Base-by-base conservation (phyloP, 1,140 invertebrate species). In the Teleogryllus occipitalis region DNA sequence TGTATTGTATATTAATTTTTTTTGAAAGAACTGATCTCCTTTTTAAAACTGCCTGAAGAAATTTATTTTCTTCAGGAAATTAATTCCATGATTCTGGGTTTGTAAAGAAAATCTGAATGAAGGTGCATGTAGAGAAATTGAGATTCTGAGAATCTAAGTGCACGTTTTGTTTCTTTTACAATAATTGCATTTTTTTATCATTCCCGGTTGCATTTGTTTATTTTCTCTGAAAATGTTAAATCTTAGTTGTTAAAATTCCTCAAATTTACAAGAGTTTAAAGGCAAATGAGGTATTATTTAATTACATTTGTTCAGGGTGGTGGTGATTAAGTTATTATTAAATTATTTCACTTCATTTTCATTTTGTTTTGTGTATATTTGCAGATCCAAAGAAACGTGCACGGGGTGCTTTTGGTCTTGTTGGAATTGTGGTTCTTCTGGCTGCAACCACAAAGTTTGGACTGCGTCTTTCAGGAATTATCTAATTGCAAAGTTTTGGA, bases 331-430 rank as follows among this genome's bases (percentile, higher is more conserved):
- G 7, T 27, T 74, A 8, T 18, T 74, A 21, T 7, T 8, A 27
- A 18, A n/a, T 74, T 74, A 8, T 15, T 7, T 6, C 18, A 27
- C n/a, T 21, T 8, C 12, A 15, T n/a, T 74, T 80, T 8, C 49
- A 79, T 7, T 80, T 18, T 8, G 76, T 46, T 76, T 74, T 75
- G 21, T 76, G n/a, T 79, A 21, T 48, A 78, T 47, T 73, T 82
- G 7, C 82, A 74, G 82, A 83, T 78, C 83, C 83, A 22, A 82
- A 81, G 80, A 82, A 83, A 18, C 80, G 83, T 80, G 80, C 84
- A 82, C 82, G 84, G 78, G 88, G 87, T 47, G 83, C 83, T n/a
- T 87, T 87, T 82, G 85, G 84, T 18, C 87, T 87, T 80, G 81
- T 87, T 75, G 87, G 87, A 8, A 74, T 86, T 2, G 54, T 88